Conservation (phyloP, 2,888 invertebrate genomes). For the Coenonympha glycerion region DNA sequence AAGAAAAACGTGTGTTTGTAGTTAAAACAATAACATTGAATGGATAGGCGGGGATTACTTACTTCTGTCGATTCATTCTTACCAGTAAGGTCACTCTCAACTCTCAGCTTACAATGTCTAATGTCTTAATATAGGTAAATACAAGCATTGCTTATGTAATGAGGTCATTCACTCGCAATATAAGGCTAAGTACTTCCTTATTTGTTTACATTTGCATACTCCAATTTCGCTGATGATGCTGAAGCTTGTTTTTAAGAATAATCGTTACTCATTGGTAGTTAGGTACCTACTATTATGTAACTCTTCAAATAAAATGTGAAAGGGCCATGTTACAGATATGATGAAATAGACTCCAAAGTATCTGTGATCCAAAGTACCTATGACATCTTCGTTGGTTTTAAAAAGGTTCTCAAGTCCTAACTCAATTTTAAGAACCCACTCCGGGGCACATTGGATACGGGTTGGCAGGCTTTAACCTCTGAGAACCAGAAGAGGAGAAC, state of each 20-base stretch:
- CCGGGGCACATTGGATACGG: no score
- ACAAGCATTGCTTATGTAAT: slow-evolving; percentile 30
- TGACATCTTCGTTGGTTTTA: no score
- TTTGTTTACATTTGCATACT: slow-evolving; percentile 9
- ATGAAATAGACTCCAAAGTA: no score
- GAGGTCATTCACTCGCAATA: slow-evolving; percentile 23
- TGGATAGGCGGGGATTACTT: neutral
- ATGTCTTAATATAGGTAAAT: slow-evolving; percentile 17
- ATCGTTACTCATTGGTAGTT: neutral
- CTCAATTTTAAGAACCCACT: no score
- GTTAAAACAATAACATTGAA: neutral
- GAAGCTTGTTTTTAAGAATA: slow-evolving; percentile 1
- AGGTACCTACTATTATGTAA: neutral
- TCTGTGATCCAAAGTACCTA: no score
- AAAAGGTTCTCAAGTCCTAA: no score
- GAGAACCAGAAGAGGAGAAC: no score
- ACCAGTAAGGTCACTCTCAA: slow-evolving; percentile 7
- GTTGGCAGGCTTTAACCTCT: no score
- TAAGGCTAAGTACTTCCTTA: slow-evolving; percentile 1
- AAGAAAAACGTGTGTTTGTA: neutral
- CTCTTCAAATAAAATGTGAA: neutral
- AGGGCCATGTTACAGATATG: no score
- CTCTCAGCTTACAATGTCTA: slow-evolving; percentile 6
- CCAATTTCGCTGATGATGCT: slow-evolving; percentile 4
- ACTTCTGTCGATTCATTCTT: slow-evolving; percentile 1